Base-by-base conservation (phyloP, 2,888 invertebrate species). In the Agrilus cyanescens region DNA sequence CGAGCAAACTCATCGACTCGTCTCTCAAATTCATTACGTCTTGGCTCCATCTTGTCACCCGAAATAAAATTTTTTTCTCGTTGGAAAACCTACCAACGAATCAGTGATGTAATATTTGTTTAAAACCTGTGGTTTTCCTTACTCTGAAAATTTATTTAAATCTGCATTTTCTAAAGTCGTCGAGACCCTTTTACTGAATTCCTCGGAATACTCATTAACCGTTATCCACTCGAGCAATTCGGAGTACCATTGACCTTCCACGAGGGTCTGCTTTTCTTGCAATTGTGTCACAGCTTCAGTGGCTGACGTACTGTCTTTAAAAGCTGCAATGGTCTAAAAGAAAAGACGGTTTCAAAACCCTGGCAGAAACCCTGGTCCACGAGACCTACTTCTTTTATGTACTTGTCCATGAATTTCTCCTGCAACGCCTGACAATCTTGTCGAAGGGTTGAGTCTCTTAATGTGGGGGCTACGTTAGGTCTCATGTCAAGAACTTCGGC, bases 391-490 rank as follows among this genome's bases (percentile, higher is more conserved):
- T 60, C 55, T 39, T 51, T 53, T 33, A 56, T 55, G 40, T 62
- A 61, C 49, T 67, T 69, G 36, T 66, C 61, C 57, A 82, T 63
- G 56, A 79, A 82, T 48, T 73, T 74, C 54, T 71, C 64, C 57
- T 77, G 74, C 3, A 82, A 54, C 12, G 67, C 64, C 14, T 61
- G 60, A 37, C 73, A 72, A 54, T 78, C 72, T 13, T 62, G 56
- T 43, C 57, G 55, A 20, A 78, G 63, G 29, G 57, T 58, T 32
- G 60, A 60, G 55, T 78, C 77, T 38, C 73, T 54, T 7, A 76
- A 60, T 4, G 76, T 76, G 5, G 72, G 58, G 6, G 64, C 66
- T 8, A 55, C 55, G 4, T 66, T 63, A 32, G 63, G 58, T 43
- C 48, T 35, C 4, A 55, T 53, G 42, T 66, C 65, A 13, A 72